Percentiles rank a stretch among this genome's conserved stretches.
Conservation (phyloP, 2,888 invertebrate species). For the Drosophila prostipennis region DNA sequence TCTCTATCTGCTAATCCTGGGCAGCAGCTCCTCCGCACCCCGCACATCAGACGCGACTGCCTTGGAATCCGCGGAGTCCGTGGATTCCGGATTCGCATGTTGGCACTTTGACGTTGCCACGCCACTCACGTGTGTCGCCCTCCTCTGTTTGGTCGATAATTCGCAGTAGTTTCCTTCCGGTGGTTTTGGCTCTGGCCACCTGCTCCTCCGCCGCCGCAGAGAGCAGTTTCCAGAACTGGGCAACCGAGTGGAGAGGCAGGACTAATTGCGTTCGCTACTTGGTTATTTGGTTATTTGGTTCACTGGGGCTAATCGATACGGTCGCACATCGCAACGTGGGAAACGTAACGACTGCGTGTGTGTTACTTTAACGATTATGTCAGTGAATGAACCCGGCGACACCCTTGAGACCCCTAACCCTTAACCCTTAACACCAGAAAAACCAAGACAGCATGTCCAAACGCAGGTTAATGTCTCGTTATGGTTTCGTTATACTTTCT, state of each 20-base stretch:
- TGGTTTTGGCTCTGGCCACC: constrained; percentile 10
- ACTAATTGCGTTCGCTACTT: constrained; percentile 65
- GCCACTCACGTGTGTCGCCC: constrained; percentile 56
- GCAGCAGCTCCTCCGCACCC: constrained; percentile 31
- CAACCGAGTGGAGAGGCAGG: constrained; percentile 53
- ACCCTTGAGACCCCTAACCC: constrained; percentile 8
- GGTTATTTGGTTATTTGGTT: constrained; percentile 62
- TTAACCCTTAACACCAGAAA: constrained; percentile 16
- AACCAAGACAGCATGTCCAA: constrained; percentile 62
- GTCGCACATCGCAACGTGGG: constrained; percentile 38
- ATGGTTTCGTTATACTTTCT: neutral
- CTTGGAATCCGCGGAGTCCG: constrained; percentile 49
- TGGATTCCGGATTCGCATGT: constrained; percentile 45
- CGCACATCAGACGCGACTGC: constrained; percentile 41
- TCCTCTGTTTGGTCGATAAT: constrained; percentile 69
- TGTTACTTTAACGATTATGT: constrained; percentile 50
- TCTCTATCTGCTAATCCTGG: constrained; percentile 68
- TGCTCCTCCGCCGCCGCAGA: constrained; percentile 8
- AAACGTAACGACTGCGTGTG: constrained; percentile 48
- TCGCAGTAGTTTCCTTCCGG: constrained; percentile 55
- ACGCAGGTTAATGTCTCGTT: constrained; percentile 51
- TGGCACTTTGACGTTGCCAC: constrained; percentile 75
- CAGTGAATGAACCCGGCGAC: constrained; percentile 34
- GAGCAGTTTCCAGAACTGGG: constrained; percentile 57
- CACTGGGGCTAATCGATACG: constrained; percentile 70